Evolutionary conservation across 2,113 vertebrate genomes (phyloP).

Genomic region (Apeltes quadracus): DNA sequence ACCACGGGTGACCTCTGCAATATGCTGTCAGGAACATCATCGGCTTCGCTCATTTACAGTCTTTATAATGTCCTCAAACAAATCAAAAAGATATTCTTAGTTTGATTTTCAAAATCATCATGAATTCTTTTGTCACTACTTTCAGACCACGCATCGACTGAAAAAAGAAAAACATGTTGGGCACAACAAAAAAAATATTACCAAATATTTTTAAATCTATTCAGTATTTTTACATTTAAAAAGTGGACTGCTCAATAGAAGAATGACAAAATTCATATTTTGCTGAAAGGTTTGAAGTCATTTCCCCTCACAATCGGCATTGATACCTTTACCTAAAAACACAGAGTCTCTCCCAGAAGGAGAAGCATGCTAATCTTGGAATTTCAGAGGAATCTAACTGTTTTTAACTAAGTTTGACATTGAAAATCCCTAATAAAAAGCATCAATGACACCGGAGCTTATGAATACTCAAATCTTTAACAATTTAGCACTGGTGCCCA

Average conservation of each 20-base stretch:
- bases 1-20: slow-evolving; percentile 68
- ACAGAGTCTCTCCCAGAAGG: background rate
- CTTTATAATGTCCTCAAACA: slow-evolving; percentile 16
- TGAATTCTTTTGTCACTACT: slow-evolving; percentile 4
- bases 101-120: slow-evolving; percentile 33
- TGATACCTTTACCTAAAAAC: background rate
- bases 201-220: background rate
- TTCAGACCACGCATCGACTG: background rate
- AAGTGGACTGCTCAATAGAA: background rate
- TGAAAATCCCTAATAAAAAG: too few species aligned
- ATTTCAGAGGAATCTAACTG: background rate
- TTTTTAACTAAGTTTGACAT: background rate
- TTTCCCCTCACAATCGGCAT: background rate
- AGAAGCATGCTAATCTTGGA: background rate
- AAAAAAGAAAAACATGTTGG: background rate
- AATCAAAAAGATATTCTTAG: slow-evolving; percentile 10
- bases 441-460: too few species aligned
- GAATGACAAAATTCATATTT: background rate
- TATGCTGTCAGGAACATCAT: slow-evolving; percentile 40
- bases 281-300: background rate
- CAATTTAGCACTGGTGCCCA: too few species aligned
- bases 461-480: too few species aligned
- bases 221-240: background rate
- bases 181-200: background rate
- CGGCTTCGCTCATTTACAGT: slow-evolving; percentile 37